phyloP scores from a whole-genome alignment of 2,888 invertebrate species.

The Amblyjoppa fuscipennis region DNA sequence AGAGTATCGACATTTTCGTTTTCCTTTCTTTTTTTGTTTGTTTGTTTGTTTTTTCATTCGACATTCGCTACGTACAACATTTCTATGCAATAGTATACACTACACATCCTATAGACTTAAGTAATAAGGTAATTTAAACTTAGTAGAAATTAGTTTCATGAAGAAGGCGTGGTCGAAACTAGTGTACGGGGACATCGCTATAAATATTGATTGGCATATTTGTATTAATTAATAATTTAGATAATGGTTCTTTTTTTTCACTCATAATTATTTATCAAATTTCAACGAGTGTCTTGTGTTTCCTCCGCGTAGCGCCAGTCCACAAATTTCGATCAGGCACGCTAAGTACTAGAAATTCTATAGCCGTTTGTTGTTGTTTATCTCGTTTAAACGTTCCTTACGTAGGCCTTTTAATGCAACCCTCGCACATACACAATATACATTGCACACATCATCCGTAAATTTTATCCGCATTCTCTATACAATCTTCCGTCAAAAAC shows the following conservation, averaged over 20 bases:
- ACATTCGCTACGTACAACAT: slow-evolving; percentile 63
- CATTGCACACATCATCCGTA: slow-evolving; percentile 64
- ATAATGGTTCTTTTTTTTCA: slow-evolving; percentile 36
- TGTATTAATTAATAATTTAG: slow-evolving; percentile 46
- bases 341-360: slow-evolving; percentile 70
- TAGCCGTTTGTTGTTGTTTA: slow-evolving; percentile 62
- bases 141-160: slow-evolving; percentile 55
- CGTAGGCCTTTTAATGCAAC: slow-evolving; percentile 69
- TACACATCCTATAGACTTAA: slow-evolving; percentile 62
- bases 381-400: slow-evolving; percentile 35
- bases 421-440: slow-evolving; percentile 66
- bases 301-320: slow-evolving; percentile 53
- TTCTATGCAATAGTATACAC: slow-evolving; percentile 60
- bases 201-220: slow-evolving; percentile 54
- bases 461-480: slow-evolving; percentile 52
- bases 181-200: slow-evolving; percentile 39
- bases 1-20: slow-evolving; percentile 32
- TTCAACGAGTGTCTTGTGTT: slow-evolving; percentile 52
- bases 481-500: slow-evolving; percentile 54
- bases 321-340: slow-evolving; percentile 62
- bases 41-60: slow-evolving; percentile 27
- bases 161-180: slow-evolving; percentile 56
- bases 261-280: slow-evolving; percentile 48
- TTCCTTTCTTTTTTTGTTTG: slow-evolving; percentile 33
- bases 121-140: slow-evolving; percentile 54